phyloP scores from a whole-genome alignment of 2,113 vertebrate species.

The Isichthys henryi region DNA sequence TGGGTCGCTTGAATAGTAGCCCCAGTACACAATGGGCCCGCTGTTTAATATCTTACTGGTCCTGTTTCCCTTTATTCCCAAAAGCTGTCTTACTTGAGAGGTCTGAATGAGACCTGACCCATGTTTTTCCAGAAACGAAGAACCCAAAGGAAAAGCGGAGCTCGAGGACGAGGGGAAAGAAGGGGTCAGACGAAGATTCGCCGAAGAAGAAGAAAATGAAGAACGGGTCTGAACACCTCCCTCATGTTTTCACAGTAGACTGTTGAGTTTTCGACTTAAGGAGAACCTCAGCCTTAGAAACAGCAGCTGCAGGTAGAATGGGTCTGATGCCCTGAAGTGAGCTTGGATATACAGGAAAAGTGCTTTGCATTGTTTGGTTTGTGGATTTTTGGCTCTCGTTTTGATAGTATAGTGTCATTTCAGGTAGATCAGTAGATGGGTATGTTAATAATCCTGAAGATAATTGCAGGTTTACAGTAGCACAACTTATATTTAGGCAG shows the following conservation, averaged over 20 bases:
- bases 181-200: slow-evolving; percentile 85
- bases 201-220: slow-evolving; percentile 91
- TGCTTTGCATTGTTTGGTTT: not conserved
- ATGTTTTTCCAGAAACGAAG: slow-evolving; percentile 58
- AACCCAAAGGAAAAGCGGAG: slow-evolving; percentile 80
- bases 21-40: not conserved
- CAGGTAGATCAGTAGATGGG: not conserved
- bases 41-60: not conserved
- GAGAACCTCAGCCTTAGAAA: not conserved
- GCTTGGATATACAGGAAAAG: not conserved
- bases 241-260: not conserved
- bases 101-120: not conserved
- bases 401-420: not conserved
- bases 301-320: not conserved
- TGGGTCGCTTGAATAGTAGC: not conserved
- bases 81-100: not conserved
- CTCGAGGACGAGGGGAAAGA: slow-evolving; percentile 76
- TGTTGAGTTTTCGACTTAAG: not conserved
- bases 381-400: not conserved
- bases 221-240: slow-evolving; percentile 64
- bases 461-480: not conserved
- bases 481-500: not conserved
- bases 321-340: not conserved
- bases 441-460: not conserved
- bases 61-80: not conserved